These are phyloP conservation scores for Hydropsyche tenuis DNA, from an alignment of 1,140 invertebrate genomes.

Conservation along the genomic window DNA sequence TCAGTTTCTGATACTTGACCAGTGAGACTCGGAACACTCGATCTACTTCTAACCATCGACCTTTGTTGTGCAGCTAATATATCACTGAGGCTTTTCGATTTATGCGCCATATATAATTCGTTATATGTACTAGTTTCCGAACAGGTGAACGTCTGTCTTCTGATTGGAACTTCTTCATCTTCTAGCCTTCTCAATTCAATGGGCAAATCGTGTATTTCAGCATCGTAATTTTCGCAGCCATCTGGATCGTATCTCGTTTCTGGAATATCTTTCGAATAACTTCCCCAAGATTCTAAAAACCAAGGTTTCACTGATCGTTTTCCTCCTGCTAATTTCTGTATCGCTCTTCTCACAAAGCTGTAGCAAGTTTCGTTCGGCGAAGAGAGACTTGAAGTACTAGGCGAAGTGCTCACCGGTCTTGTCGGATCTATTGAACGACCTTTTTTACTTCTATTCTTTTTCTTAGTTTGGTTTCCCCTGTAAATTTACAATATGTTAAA, in stretches of 20 bases:
- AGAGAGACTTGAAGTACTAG: constrained; percentile 83
- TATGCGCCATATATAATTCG: constrained; percentile 65
- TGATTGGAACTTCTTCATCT: constrained; percentile 66
- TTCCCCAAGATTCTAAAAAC: constrained; percentile 81
- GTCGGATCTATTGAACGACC: constrained; percentile 56
- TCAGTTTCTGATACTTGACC: constrained; percentile 54
- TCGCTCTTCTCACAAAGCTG: constrained; percentile 87
- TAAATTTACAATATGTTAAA: constrained; percentile 38
- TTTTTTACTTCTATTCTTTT: constrained; percentile 62
- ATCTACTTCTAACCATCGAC: constrained; percentile 74
- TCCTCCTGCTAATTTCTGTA: constrained; percentile 83
- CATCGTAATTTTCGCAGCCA: constrained; percentile 66
- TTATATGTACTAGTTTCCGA: constrained; percentile 59
- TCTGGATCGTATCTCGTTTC: constrained; percentile 61
- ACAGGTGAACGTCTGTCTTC: constrained; percentile 63
- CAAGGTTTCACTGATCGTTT: constrained; percentile 72
- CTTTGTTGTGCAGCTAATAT: constrained; percentile 75
- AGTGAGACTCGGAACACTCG: constrained; percentile 74
- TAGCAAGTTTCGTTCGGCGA: constrained; percentile 94
- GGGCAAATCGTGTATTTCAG: constrained; percentile 76
- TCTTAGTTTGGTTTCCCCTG: constrained; percentile 56
- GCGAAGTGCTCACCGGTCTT: constrained; percentile 66
- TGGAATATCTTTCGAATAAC: constrained; percentile 64
- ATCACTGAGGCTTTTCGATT: constrained; percentile 81
- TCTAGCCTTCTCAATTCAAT: constrained; percentile 89